Conservation (phyloP, 2,113 vertebrate genomes). For the Zosterops borbonicus region DNA sequence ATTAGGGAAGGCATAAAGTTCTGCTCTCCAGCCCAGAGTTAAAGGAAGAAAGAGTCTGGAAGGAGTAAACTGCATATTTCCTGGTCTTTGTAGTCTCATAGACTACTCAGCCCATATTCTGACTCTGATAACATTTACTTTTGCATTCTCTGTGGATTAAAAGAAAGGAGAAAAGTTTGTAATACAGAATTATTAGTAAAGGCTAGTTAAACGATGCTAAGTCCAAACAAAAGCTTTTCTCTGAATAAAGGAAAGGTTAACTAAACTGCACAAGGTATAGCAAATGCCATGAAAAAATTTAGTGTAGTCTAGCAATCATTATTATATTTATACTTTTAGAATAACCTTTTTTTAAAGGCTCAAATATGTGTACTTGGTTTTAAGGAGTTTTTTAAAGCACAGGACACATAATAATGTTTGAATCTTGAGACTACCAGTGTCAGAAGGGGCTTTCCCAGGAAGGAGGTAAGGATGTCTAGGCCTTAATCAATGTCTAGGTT, state of each 20-base stretch:
- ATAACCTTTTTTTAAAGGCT: neutral
- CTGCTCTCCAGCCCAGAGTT: rapidly evolving
- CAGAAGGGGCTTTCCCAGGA: neutral
- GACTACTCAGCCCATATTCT: neutral
- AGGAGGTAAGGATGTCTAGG: neutral
- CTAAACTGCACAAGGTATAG: conserved; percentile 3
- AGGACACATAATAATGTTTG: neutral
- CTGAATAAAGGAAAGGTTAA: conserved; percentile 24
- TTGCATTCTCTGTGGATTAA: neutral
- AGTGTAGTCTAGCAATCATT: neutral
- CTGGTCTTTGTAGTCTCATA: neutral
- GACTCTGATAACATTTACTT: conserved; percentile 10
- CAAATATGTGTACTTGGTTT: neutral
- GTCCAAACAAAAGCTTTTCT: neutral
- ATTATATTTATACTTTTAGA: neutral
- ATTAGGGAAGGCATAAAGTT: neutral
- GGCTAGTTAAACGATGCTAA: neutral
- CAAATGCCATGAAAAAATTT: conserved; percentile 9
- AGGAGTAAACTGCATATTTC: neutral
- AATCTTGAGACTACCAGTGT: neutral
- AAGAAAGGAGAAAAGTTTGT: neutral
- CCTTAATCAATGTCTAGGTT: neutral
- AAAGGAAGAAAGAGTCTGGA: neutral
- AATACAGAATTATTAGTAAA: neutral
- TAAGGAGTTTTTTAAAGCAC: neutral